phyloP scores from a whole-genome alignment of 2,888 invertebrate species.

The Stegophylla sp. region DNA sequence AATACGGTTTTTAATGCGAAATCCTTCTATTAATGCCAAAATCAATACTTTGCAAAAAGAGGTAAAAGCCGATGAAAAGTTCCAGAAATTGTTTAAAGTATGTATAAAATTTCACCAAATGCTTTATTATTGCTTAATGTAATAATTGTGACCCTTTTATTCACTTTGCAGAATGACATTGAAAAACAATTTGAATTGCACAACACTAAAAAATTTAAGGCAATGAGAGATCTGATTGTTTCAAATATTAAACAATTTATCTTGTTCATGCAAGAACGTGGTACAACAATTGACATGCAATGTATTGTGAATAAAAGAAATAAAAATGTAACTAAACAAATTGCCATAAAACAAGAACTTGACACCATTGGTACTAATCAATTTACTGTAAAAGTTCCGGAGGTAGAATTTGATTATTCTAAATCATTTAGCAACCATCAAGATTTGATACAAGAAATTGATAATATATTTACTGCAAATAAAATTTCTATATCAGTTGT shows the following conservation, averaged over 20 bases:
- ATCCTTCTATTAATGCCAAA: conserved; percentile 25
- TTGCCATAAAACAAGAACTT: conserved; percentile 13
- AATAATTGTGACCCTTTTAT: background rate
- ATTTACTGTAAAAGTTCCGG: background rate
- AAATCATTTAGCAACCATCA: background rate
- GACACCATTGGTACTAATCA: background rate
- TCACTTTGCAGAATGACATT: conserved; percentile 15
- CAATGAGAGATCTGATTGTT: conserved; percentile 47
- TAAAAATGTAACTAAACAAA: background rate
- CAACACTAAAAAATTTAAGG: conserved; percentile 35
- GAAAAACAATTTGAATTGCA: conserved; percentile 40
- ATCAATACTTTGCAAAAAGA: conserved; percentile 1
- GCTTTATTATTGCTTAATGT: background rate
- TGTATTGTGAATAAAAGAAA: conserved; percentile 63
- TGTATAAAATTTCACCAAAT: background rate
- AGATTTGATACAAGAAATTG: background rate
- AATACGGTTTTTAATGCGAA: conserved; percentile 34
- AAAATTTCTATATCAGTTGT: conserved; percentile 70
- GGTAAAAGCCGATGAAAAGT: conserved; percentile 13
- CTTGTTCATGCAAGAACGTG: conserved; percentile 29
- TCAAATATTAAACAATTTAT: conserved; percentile 41
- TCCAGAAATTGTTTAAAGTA: conserved; percentile 40
- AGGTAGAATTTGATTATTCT: background rate
- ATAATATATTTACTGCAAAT: conserved; percentile 59
- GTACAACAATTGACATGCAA: conserved; percentile 16